Evolutionary conservation across 2,888 invertebrate genomes (phyloP), one percentile per base, ranked within the genome.

Genomic region (Catocala fraxini): DNA sequence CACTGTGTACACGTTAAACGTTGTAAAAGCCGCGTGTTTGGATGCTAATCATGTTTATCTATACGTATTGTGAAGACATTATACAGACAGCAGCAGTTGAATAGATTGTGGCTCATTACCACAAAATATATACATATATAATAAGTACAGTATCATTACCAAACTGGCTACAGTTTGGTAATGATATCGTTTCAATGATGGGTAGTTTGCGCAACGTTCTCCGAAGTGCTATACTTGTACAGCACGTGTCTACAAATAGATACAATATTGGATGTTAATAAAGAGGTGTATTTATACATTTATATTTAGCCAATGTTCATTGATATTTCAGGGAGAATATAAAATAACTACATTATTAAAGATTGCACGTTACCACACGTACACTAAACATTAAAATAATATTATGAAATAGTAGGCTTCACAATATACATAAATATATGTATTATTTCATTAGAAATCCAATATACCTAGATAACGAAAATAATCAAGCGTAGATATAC

Each of bases 31-130:
- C 35, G 45, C 12, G n/a, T 42, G 41, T 59, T 34, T 51, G 46
- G 53, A 64, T 62, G 13, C 45, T 68, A 62, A 64, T 59, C 15
- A 55, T 43, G 57, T 63, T 60, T 55, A n/a, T n/a, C n/a, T n/a
- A 59, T 47, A 62, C 46, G 60, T 47, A 63, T 64, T 68, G 56
- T 58, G 55, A 63, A 60, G 58, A 63, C 58, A 63, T 59, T 34
- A 57, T 46, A 41, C 47, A 33, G 57, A 67, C 61, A 59, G 51
- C 10, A 43, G 51, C 63, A 54, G 73, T 69, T 59, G 7, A 69
- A 69, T 47, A 65, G 15, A 52, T 65, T 41, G 47, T 63, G 46
- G 56, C 51, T 69, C 59, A 63, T 62, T 56, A 53, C 25, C 15
- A 47, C 47, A 10, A 6, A 5, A 15, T 12, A 46, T 13, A 13